Conservation (phyloP, 1,140 invertebrate genomes). For the Littorina saxatilis region DNA sequence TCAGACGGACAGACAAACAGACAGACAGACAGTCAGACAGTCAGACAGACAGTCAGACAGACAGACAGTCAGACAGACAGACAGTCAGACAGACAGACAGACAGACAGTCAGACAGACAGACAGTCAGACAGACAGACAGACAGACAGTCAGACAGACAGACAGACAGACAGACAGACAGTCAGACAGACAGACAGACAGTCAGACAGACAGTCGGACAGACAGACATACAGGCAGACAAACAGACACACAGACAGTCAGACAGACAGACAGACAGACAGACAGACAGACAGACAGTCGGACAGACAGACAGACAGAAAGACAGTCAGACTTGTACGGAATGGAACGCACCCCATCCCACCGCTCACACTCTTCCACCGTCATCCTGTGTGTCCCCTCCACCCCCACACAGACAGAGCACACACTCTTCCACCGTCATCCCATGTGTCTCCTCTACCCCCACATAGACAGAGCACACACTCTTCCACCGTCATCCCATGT, state of each 20-base stretch:
- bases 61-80: not conserved
- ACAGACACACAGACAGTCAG: not conserved
- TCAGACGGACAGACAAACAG: too few relatives aligned
- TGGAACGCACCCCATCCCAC: too few relatives aligned
- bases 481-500: too few relatives aligned
- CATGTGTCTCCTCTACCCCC: too few relatives aligned
- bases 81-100: conserved; percentile 6
- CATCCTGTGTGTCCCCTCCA: too few relatives aligned
- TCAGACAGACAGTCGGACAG: not conserved
- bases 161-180: not conserved
- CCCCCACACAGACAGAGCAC: too few relatives aligned
- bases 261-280: not conserved
- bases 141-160: not conserved
- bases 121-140: not conserved
- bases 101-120: not conserved
- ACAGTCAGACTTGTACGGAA: not conserved
- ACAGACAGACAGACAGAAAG: not conserved
- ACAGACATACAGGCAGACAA: not conserved
- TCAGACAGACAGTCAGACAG: not conserved
- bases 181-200: not conserved
- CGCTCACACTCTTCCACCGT: too few relatives aligned
- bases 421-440: too few relatives aligned
- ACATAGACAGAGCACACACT: too few relatives aligned
- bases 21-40: too few relatives aligned
- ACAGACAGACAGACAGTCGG: too few relatives aligned